These are phyloP conservation scores for Henricia sp. DNA, from an alignment of 53 echinoderm and acorn worm genomes.

Conservation along the genomic window DNA sequence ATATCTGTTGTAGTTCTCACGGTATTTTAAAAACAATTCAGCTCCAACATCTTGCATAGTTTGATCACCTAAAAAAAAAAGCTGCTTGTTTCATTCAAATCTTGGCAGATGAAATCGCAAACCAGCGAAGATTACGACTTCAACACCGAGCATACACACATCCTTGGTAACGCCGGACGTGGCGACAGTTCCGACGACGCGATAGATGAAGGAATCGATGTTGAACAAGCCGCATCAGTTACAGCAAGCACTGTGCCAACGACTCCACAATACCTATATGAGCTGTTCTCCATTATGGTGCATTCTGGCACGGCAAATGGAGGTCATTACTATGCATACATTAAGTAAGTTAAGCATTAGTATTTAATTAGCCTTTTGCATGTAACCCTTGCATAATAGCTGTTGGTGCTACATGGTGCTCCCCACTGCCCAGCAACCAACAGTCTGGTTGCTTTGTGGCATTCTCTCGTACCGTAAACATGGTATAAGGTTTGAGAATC, in stretches of 20 bases:
- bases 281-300: conserved; percentile 99
- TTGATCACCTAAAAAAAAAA: not conserved
- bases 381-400: too few species aligned
- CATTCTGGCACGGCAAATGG: conserved; percentile 98
- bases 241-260: conserved; percentile 49
- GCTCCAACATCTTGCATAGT: too few species aligned
- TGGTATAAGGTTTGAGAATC: too few species aligned
- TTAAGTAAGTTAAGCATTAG: conserved; percentile 94
- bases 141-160: conserved; percentile 68
- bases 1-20: too few species aligned
- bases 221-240: conserved; percentile 77
- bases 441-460: too few species aligned
- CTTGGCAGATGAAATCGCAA: too few species aligned
- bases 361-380: too few species aligned
- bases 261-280: conserved; percentile 77
- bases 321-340: conserved; percentile 99
- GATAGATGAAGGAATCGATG: conserved; percentile 93
- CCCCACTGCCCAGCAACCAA: too few species aligned
- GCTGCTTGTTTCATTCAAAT: not conserved
- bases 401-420: too few species aligned
- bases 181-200: conserved; percentile 82
- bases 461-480: too few species aligned
- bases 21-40: too few species aligned
- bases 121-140: conserved; percentile 63
- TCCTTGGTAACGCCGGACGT: conserved; percentile 69